Base-by-base conservation (phyloP, 2,113 vertebrate genomes). In the Myrmecobius fasciatus region DNA sequence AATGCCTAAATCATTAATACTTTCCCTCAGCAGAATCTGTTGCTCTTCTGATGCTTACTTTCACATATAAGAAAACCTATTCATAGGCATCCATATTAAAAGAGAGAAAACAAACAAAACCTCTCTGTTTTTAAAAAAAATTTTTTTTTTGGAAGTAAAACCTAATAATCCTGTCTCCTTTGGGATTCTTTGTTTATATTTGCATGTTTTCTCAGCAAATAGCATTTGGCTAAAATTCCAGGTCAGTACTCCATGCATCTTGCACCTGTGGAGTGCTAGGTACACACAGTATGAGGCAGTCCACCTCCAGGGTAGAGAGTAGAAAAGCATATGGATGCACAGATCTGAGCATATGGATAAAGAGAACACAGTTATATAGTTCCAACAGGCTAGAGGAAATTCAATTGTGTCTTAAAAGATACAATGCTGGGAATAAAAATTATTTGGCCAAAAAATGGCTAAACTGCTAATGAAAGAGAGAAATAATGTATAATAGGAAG, bases 281-380 rank as follows among this genome's bases (percentile, higher is more conserved):
- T 56, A 56, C 9, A 1, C 0, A 25, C 5, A 11, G 25, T 36
- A 26, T 48, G 49, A 91, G 47, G 1, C 0, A 8, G 0, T 47
- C 22, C 43, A 36, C 20, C 0, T 0, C 28, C 9, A n/a, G 36
- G 7, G 26, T 25, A 36, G 3, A 26, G 60, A n/a, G 60, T 14
- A n/a, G 20, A 14, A 75, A 75, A n/a, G 67, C 67, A 83, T 83
- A 83, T 83, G 67, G 67, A 83, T 43, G n/a, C 17, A 24, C 67
- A 83, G 67, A 83, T 83, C 17, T 43, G 67, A 83, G 20, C 67
- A 83, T 83, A 83, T 83, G 67, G 67, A 7, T 83, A 83, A 43
- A 43, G 67, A 83, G 67, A 83, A 83, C 67, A 83, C 0, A 83
- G n/a, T 83, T 20, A 83, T 43, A 17, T n/a, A 36, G 60, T 83